phyloP scores from a whole-genome alignment of 2,797 vertebrate species.

The Peromyscus attwateri region DNA sequence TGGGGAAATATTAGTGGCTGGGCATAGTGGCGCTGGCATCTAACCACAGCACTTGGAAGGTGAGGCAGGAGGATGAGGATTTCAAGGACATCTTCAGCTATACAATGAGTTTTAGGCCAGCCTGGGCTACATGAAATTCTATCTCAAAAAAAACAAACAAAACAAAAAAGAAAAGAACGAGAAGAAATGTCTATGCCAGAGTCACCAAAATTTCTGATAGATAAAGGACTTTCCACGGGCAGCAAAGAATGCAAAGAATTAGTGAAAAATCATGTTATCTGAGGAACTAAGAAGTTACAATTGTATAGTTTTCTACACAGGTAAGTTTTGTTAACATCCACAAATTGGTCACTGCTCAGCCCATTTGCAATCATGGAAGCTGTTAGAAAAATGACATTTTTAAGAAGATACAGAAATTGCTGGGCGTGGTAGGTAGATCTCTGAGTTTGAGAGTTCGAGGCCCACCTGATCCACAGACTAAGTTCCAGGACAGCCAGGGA shows the following conservation, averaged over 20 bases:
- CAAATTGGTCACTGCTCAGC: background rate
- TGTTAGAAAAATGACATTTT: background rate
- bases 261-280: constrained; percentile 11
- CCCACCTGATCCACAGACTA: background rate
- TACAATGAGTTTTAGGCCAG: background rate
- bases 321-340: constrained; percentile 38
- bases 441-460: background rate
- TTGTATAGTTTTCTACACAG: background rate
- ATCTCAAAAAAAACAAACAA: background rate
- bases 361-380: background rate
- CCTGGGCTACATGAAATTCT: background rate
- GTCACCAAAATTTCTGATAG: background rate
- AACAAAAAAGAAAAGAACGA: background rate
- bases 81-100: background rate
- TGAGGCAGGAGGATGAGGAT: background rate
- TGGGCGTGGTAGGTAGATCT: background rate
- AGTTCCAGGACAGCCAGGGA: background rate
- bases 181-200: constrained; percentile 6
- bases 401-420: background rate
- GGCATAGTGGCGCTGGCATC: background rate
- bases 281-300: background rate
- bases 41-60: background rate
- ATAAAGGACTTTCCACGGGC: background rate
- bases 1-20: constrained; percentile 13
- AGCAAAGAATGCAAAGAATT: background rate